Evolutionary conservation across 2,797 vertebrate genomes (phyloP).

Genomic region (Tympanoctomys barrerae): DNA sequence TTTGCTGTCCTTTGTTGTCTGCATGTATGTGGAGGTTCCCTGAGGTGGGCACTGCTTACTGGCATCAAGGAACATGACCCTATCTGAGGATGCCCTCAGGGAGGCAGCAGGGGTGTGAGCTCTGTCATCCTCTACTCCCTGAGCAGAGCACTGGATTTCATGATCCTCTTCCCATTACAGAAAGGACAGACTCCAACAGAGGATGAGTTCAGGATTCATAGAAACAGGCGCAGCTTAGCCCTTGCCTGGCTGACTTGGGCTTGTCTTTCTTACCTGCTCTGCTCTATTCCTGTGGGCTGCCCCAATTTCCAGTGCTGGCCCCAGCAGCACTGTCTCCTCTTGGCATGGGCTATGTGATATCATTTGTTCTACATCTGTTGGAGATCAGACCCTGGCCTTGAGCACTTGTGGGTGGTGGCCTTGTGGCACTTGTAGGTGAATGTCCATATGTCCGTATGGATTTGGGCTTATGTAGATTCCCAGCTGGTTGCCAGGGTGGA

Average conservation of each 20-base stretch:
- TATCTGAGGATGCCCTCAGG: rapidly evolving
- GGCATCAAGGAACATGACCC: background rate
- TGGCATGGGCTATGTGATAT: rapidly evolving
- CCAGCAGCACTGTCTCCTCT: too few species aligned
- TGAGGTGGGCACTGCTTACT: too few species aligned
- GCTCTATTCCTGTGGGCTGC: background rate
- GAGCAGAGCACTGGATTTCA: background rate
- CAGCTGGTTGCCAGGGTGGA: rapidly evolving
- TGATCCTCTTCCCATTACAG: rapidly evolving
- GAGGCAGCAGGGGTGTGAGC: background rate
- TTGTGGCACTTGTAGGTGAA: background rate
- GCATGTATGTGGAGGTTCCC: too few species aligned
- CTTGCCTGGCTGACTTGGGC: background rate
- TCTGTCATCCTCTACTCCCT: background rate
- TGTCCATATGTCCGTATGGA: background rate
- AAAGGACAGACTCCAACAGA: background rate
- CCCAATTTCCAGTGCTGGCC: background rate
- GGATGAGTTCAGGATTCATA: background rate
- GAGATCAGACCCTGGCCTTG: background rate
- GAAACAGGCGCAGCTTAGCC: background rate
- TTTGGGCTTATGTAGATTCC: background rate
- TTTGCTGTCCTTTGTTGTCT: background rate
- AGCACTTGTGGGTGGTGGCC: background rate
- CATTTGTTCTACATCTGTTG: background rate
- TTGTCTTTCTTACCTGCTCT: rapidly evolving